A percentile compares a stretch with the other conserved stretches of the same genome.
These are phyloP conservation scores for Daptonema setosum DNA, from an alignment of 2,888 invertebrate genomes.

Conservation along the genomic window DNA sequence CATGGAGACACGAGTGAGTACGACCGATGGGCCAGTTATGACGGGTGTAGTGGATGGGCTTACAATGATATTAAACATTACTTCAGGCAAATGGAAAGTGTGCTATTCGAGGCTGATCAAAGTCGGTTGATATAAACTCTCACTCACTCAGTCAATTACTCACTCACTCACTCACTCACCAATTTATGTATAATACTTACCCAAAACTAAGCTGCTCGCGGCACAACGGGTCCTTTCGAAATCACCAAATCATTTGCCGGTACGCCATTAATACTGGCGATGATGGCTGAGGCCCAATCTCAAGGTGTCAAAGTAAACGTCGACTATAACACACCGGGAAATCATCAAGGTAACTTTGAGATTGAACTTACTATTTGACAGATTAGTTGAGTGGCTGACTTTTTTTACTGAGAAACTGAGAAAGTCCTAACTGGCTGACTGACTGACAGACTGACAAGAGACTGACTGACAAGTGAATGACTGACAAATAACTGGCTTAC, in stretches of 20 bases:
- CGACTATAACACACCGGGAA: not conserved
- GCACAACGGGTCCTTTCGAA: not conserved
- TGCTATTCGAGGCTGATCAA: not conserved
- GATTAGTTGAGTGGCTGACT: no score
- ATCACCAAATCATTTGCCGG: not conserved
- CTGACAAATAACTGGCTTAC: no score
- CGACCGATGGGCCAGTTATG: not conserved
- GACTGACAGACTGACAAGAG: no score
- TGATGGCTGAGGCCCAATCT: not conserved
- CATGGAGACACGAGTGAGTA: not conserved
- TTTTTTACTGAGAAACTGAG: no score
- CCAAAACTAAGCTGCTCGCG: no score
- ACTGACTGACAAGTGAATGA: no score
- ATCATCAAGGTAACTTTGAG: no score
- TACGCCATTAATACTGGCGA: not conserved
- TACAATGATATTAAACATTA: not conserved
- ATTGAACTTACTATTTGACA: no score
- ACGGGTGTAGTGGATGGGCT: not conserved
- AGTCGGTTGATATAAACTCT: not conserved
- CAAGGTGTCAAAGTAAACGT: not conserved
- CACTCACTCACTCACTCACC: no score
- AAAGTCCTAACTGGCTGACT: no score
- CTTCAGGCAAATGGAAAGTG: not conserved
- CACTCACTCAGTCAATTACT: no score
- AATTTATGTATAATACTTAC: no score